Conservation (phyloP, 2,113 vertebrate species). For the Menidia beryllina region DNA sequence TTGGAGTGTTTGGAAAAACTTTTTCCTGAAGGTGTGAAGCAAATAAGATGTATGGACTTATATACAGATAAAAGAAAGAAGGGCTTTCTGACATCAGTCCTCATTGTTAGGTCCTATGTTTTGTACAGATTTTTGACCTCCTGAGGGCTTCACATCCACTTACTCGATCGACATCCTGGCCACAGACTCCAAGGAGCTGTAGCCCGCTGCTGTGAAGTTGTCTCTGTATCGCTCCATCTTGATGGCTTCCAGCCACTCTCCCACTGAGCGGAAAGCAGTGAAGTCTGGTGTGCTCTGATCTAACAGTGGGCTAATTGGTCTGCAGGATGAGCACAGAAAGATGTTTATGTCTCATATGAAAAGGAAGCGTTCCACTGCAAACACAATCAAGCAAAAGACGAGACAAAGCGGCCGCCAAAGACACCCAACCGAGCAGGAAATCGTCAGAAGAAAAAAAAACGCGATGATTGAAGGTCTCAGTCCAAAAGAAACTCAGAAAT, state of each 20-base stretch:
- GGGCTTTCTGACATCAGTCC: constrained; percentile 7
- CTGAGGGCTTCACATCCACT: constrained; percentile 70
- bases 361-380: constrained; percentile 43
- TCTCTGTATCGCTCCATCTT: constrained; percentile 99
- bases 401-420: constrained; percentile 42
- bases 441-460: constrained; percentile 15
- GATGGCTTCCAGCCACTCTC: constrained; percentile 99
- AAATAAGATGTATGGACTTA: not conserved
- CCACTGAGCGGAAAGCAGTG: constrained; percentile 95
- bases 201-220: constrained; percentile 98
- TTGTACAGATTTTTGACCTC: constrained; percentile 29
- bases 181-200: constrained; percentile 96
- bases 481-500: constrained; percentile 53
- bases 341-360: constrained; percentile 71
- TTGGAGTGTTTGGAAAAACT: not conserved
- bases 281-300: constrained; percentile 98
- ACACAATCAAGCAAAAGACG: constrained; percentile 48
- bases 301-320: constrained; percentile 97
- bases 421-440: constrained; percentile 53
- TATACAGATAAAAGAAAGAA: not conserved
- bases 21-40: not conserved
- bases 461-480: constrained; percentile 39
- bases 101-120: constrained; percentile 31
- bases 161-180: constrained; percentile 99
- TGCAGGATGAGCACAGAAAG: constrained; percentile 76